Conservation (phyloP, 1,140 invertebrate species). For the Euschistus heros region DNA sequence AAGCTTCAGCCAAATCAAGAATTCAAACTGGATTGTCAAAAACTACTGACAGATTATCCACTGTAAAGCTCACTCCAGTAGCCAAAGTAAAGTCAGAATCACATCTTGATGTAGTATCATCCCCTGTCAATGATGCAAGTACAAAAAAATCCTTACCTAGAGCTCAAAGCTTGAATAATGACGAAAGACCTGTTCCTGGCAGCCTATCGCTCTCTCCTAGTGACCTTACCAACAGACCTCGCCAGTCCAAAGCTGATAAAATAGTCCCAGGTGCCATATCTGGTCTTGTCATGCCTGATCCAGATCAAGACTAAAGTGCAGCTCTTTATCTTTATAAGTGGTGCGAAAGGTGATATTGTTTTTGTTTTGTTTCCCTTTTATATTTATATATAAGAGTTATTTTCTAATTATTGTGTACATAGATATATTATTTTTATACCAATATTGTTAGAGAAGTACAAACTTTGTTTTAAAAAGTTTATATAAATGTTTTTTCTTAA, state of each 20-base stretch:
- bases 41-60: background rate
- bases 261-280: background rate
- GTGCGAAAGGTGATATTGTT: too few relatives aligned
- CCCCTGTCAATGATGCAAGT: background rate
- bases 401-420: too few relatives aligned
- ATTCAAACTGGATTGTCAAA: background rate
- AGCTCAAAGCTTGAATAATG: background rate
- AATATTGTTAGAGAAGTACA: too few relatives aligned
- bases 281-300: background rate
- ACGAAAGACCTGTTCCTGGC: background rate
- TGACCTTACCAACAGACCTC: background rate
- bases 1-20: conserved; percentile 13
- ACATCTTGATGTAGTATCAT: background rate
- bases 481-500: too few relatives aligned
- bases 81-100: background rate
- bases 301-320: background rate
- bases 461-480: too few relatives aligned
- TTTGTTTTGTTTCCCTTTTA: too few relatives aligned
- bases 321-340: too few relatives aligned
- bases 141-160: background rate
- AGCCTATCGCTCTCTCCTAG: background rate
- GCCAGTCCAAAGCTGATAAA: background rate
- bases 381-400: too few relatives aligned
- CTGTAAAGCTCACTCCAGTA: background rate
- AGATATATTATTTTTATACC: too few relatives aligned